Conservation (phyloP, 2,113 vertebrate genomes). For the Haliaeetus leucogaster region DNA sequence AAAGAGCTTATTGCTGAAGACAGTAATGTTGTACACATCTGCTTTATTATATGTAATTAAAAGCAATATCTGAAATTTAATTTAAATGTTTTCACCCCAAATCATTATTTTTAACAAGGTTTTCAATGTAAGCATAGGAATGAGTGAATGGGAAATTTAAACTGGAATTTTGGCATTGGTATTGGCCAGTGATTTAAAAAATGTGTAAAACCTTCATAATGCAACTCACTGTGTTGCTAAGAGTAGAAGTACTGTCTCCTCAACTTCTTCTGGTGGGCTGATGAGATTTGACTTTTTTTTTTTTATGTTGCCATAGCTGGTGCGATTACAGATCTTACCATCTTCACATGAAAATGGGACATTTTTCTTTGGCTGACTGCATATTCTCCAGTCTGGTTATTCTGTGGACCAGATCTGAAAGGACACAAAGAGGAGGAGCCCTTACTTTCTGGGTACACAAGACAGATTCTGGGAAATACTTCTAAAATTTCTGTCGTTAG, state of each 20-base stretch:
- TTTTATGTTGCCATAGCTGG: not conserved
- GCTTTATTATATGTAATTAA: not conserved
- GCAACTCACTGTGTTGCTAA: not conserved
- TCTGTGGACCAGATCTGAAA: not conserved
- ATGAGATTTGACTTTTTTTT: not conserved
- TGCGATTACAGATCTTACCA: not conserved
- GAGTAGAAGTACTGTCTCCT: not conserved
- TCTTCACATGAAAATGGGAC: not conserved
- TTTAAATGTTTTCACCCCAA: not conserved
- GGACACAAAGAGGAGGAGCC: not conserved
- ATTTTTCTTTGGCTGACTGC: not conserved
- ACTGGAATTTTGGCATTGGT: not conserved
- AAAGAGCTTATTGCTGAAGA: not conserved
- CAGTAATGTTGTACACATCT: not conserved
- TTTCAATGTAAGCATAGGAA: not conserved
- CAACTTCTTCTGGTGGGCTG: not conserved
- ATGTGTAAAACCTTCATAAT: not conserved
- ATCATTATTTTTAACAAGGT: not conserved
- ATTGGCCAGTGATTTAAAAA: not conserved
- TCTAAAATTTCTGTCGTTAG: not conserved
- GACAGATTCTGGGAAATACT: not conserved
- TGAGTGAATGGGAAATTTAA: not conserved
- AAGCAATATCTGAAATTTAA: not conserved
- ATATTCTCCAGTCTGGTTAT: not conserved
- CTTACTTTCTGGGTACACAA: not conserved